phyloP scores from a whole-genome alignment of 2,888 invertebrate species.

The Tetanocera ferruginea region DNA sequence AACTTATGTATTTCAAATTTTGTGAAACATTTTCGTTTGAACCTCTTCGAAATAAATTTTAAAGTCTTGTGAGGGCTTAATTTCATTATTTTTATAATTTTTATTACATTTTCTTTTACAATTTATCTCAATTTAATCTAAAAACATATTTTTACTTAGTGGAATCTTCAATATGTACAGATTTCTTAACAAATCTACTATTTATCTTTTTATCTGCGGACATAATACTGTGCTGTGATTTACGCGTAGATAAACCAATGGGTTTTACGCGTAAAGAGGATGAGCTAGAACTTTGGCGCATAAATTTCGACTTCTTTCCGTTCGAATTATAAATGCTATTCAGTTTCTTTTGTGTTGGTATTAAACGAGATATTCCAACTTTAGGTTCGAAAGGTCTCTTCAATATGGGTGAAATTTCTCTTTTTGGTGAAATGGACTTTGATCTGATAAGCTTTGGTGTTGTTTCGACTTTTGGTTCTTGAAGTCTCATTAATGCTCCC shows the following conservation, averaged over 20 bases:
- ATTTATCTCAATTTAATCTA: neutral
- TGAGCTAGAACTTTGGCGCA: slow-evolving; percentile 26
- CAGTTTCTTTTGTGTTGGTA: slow-evolving; percentile 36
- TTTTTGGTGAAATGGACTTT: slow-evolving; percentile 10
- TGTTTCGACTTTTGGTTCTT: slow-evolving; percentile 7
- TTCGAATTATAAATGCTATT: slow-evolving; percentile 33
- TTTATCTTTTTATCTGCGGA: neutral
- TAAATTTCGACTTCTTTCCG: slow-evolving; percentile 27
- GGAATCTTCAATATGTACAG: slow-evolving; percentile 4
- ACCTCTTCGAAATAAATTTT: too few relatives aligned
- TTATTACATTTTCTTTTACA: neutral
- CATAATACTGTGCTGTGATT: slow-evolving; percentile 7
- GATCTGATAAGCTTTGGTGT: slow-evolving; percentile 2
- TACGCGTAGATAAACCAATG: neutral
- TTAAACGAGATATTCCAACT: slow-evolving; percentile 14
- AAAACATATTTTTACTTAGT: slow-evolving; percentile 49
- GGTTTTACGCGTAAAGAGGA: slow-evolving; percentile 32
- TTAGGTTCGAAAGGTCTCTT: slow-evolving; percentile 26
- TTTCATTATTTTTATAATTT: too few relatives aligned
- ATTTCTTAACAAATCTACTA: neutral
- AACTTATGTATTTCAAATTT: too few relatives aligned
- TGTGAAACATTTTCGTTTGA: too few relatives aligned
- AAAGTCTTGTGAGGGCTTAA: too few relatives aligned
- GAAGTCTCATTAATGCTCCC: slow-evolving; percentile 19
- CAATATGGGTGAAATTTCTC: slow-evolving; percentile 33